Evolutionary conservation across 2,888 invertebrate genomes (phyloP), one percentile per base, ranked within the genome.

Genomic region (Carterocephalus palaemon): DNA sequence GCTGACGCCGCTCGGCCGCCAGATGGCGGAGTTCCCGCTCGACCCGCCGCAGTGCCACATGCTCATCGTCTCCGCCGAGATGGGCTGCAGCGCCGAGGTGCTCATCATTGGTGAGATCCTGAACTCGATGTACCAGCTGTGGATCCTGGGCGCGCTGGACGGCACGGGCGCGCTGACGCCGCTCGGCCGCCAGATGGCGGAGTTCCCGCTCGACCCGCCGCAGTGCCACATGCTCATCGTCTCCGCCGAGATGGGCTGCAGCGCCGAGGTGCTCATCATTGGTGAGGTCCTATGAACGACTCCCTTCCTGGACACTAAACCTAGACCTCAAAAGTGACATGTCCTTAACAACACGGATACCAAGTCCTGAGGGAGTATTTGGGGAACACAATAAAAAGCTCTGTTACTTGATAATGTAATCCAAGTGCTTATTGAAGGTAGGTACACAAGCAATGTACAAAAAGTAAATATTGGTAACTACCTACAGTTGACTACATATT

Each of bases 11-110:
- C 88, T 99, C 2, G 99, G 99, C 0, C 84, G 99, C 0, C 97
- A 97, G 82, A 99, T 99, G 99, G 98, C 98, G 0, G 99, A 99
- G 83, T 99, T 99, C 81, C 99, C 99, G 0, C 86, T 99, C 7
- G 99, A 99, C 89, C 99, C 99, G 3, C 97, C 99, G 0, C 94
- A 98, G 64, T 98, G 98, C 64, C 99, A 99, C 87, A 98, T 99
- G 98, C 88, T 99, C 39, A 98, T 99, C 55, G 97, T 97, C 0
- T 94, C 97, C 1, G 93, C 95, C 1, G 93, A 96, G 59, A 97
- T 99, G 94, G 93, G 93, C 0, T 99, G 99, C 79, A 96, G 97
- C 51, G 92, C 95, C 0, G 98, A 98, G 75, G 95, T 97, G 48
- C 89, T 96, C 2, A 95, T 95, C 28, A 95, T 96, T 49, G 94